Percentiles rank a stretch among this genome's conserved stretches.
These are phyloP conservation scores for Eustalomyia histrio DNA, from an alignment of 2,888 invertebrate species.

Conservation along the genomic window DNA sequence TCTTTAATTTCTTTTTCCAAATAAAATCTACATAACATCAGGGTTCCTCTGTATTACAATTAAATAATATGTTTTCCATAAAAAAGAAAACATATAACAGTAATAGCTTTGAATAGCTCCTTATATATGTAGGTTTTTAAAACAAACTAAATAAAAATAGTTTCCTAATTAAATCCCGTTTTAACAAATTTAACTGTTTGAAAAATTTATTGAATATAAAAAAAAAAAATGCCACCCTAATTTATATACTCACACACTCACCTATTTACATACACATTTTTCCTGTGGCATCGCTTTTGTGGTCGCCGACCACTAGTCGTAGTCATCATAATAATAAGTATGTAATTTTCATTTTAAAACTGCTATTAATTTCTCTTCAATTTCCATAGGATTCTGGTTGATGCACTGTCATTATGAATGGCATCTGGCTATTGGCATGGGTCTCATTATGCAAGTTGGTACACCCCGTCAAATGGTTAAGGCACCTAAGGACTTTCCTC, in stretches of 20 bases:
- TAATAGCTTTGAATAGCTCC: too few relatives aligned
- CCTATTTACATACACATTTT: not conserved
- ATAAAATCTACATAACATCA: too few relatives aligned
- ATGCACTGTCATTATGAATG: constrained; percentile 75
- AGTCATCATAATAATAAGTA: constrained; percentile 4
- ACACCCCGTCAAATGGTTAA: constrained; percentile 83
- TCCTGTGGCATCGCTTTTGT: constrained; percentile 3
- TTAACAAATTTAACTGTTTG: too few relatives aligned
- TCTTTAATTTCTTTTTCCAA: too few relatives aligned
- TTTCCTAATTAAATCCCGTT: too few relatives aligned
- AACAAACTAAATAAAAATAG: too few relatives aligned
- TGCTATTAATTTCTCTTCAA: constrained; percentile 30
- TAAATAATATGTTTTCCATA: too few relatives aligned
- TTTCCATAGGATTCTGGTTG: constrained; percentile 70
- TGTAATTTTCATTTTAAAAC: constrained; percentile 23
- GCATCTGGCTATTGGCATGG: constrained; percentile 74
- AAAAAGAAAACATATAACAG: too few relatives aligned
- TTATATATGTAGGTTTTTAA: too few relatives aligned
- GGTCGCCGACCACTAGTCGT: too few relatives aligned
- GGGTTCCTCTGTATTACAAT: too few relatives aligned
- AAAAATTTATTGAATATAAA: not conserved
- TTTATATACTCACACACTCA: not conserved
- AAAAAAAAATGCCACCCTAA: not conserved
- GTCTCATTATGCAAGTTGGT: constrained; percentile 77
- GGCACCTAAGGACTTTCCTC: constrained; percentile 86